Base-by-base conservation (phyloP, 1,140 invertebrate species). In the Atta colombica region DNA sequence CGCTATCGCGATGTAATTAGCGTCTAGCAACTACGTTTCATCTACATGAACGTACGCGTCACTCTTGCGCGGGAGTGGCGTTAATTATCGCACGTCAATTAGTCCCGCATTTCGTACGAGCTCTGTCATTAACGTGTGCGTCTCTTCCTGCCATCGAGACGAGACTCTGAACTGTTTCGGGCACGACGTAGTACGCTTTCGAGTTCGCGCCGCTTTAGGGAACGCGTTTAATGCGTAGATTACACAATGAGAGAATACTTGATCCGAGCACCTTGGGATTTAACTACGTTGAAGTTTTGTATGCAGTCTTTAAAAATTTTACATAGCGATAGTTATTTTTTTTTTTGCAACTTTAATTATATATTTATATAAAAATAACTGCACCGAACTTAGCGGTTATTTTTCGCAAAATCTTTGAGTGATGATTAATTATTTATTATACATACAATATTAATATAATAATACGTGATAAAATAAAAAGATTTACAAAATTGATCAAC, bases 1-100 rank as follows among this genome's bases (percentile, higher is more conserved):
- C 21, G 10, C 68, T 18, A 82, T 74, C 16, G 68, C 68, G 68
- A 74, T 63, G 25, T 68, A 84, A 75, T 74, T 84, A 71, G 31
- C 51, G 51, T 71, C 45, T 28, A 14, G 25, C 31, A 63, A 58
- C 60, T 63, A 49, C 55, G 39, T 82, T 71, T 81, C 35, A 71
- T 81, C 74, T 74, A 55, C 80, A 60, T 25, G 53, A 68, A 28
- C 35, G 68, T 28, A n/a, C 35, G 25, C 55, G 69, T 74, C 39
- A n/a, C 18, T 49, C 68, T 45, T 18, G 53, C 53, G 39, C 68
- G 68, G 69, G 68, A 82, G 25, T 61, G 78, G 25, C 55, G 28
- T 84, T 84, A 84, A 84, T 84, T 84, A 84, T 84, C 58, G 69
- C 69, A 53, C 69, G 60, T 84, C 80, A 84, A 84, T 84, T 84